phyloP scores from a whole-genome alignment of 2,113 vertebrate genomes.

The Pseudorhombus dupliciocellatus region DNA sequence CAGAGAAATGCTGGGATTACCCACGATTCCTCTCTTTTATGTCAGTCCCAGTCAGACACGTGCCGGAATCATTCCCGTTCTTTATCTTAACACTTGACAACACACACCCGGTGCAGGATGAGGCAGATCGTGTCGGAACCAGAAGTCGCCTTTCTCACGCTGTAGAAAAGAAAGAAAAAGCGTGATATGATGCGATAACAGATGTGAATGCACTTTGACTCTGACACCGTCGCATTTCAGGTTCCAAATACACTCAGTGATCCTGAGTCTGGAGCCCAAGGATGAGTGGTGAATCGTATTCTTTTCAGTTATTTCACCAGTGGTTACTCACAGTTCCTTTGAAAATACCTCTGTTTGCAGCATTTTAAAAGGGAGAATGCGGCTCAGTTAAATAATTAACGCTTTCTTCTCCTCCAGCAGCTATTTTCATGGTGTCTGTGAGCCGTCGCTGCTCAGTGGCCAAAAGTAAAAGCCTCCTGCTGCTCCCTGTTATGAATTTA shows the following conservation, averaged over 20 bases:
- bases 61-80: constrained; percentile 28
- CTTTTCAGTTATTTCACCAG: background rate
- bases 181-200: background rate
- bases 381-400: constrained; percentile 30
- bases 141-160: constrained; percentile 14
- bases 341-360: constrained; percentile 10
- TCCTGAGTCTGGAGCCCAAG: constrained; percentile 3
- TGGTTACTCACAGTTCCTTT: background rate
- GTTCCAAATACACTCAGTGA: constrained; percentile 24
- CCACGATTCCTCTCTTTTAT: constrained; percentile 40
- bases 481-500: constrained; percentile 49
- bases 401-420: constrained; percentile 16
- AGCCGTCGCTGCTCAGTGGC: constrained; percentile 10
- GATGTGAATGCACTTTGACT: constrained; percentile 34
- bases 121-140: no score
- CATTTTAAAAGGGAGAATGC: constrained; percentile 3
- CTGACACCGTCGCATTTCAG: constrained; percentile 37
- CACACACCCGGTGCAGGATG: background rate
- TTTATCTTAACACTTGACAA: constrained; percentile 51
- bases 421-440: constrained; percentile 19
- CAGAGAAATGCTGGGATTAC: constrained; percentile 48
- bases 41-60: constrained; percentile 27
- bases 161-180: no score
- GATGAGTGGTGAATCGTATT: background rate
- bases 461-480: constrained; percentile 31